Percentiles rank a stretch among this genome's conserved stretches.
These are phyloP conservation scores for Perccottus glenii DNA, from an alignment of 2,113 vertebrate species.

Conservation along the genomic window DNA sequence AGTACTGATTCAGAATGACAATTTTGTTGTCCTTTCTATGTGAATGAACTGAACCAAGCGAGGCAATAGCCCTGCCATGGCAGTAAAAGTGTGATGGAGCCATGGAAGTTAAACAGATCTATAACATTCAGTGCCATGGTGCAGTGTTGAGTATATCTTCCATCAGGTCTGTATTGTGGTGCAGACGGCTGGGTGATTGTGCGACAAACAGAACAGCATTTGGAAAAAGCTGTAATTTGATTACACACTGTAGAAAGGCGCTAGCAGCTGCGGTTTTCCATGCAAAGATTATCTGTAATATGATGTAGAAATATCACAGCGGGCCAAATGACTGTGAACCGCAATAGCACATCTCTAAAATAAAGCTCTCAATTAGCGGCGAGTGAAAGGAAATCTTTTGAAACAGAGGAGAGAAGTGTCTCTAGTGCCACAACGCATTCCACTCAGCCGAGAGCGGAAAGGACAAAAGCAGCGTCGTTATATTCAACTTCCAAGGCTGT, in stretches of 20 bases:
- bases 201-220: slow-evolving; percentile 32
- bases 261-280: slow-evolving; percentile 5
- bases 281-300: slow-evolving; percentile 18
- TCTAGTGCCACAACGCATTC: slow-evolving; percentile 58
- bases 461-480: slow-evolving; percentile 55
- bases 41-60: slow-evolving; percentile 50
- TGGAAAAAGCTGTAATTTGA: slow-evolving; percentile 29
- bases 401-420: slow-evolving; percentile 48
- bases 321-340: slow-evolving; percentile 25
- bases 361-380: slow-evolving; percentile 39
- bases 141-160: slow-evolving; percentile 20
- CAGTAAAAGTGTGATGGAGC: slow-evolving; percentile 40
- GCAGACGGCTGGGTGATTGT: slow-evolving; percentile 26
- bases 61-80: slow-evolving; percentile 40
- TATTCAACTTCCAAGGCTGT: slow-evolving; percentile 68
- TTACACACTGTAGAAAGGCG: slow-evolving; percentile 5
- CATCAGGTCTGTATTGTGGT: slow-evolving; percentile 4
- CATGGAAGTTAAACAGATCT: slow-evolving; percentile 29
- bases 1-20: no score
- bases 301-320: slow-evolving; percentile 32
- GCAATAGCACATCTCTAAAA: slow-evolving; percentile 16
- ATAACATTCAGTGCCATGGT: not conserved
- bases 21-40: slow-evolving; percentile 34
- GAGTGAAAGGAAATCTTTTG: slow-evolving; percentile 37
- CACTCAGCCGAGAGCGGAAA: slow-evolving; percentile 54